Conservation (phyloP, 2,113 vertebrate genomes). For the Parotia lawesii region DNA sequence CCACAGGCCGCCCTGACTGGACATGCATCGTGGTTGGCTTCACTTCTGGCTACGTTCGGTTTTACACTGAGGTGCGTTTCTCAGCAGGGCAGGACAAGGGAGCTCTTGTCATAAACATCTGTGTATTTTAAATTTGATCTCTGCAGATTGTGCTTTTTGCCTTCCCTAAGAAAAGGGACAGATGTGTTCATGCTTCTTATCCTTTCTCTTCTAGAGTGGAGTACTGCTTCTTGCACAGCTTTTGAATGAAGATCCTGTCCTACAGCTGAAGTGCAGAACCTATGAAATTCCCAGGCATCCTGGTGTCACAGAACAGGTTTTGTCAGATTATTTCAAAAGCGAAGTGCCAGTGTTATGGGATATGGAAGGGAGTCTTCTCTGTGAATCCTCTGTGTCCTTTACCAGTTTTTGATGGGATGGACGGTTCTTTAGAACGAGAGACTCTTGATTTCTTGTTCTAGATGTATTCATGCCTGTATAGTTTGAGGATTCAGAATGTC, state of each 20-base stretch:
- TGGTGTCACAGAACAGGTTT: slow-evolving; percentile 94
- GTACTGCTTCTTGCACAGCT: slow-evolving; percentile 93
- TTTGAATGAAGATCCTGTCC: slow-evolving; percentile 89
- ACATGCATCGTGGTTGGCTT: slow-evolving; percentile 96
- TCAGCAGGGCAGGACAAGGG: neutral
- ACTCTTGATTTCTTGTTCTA: neutral
- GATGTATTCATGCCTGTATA: neutral
- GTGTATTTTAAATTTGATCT: neutral
- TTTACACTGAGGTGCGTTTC: slow-evolving; percentile 91
- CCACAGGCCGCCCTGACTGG: slow-evolving; percentile 96
- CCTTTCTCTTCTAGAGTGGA: slow-evolving; percentile 78
- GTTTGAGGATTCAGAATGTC: neutral
- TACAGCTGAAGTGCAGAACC: slow-evolving; percentile 94
- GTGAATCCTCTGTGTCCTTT: slow-evolving; percentile 23
- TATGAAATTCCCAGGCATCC: slow-evolving; percentile 95
- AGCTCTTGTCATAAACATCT: neutral
- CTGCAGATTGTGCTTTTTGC: neutral
- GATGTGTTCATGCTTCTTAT: neutral
- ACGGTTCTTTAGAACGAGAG: neutral
- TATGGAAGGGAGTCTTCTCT: slow-evolving; percentile 19
- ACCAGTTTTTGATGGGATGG: neutral
- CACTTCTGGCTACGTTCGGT: slow-evolving; percentile 91
- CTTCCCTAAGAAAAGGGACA: neutral
- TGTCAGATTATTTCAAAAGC: slow-evolving; percentile 49
- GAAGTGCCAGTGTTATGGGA: slow-evolving; percentile 28